phyloP scores from a whole-genome alignment of 2,113 vertebrate species.

The Rhynchomys soricoides region DNA sequence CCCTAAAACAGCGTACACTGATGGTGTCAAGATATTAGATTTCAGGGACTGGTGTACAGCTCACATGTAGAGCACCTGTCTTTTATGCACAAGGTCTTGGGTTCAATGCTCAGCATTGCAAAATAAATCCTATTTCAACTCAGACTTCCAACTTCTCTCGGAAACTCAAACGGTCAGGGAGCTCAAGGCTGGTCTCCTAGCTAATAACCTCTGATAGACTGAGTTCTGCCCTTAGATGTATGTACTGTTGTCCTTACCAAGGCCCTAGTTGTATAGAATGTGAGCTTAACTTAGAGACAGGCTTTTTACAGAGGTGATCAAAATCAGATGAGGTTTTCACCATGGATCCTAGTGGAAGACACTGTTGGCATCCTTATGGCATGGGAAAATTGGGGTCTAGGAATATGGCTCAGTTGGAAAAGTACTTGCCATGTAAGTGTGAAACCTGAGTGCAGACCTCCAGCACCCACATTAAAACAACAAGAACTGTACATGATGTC shows the following conservation, averaged over 20 bases:
- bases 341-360: background rate
- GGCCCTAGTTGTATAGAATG: background rate
- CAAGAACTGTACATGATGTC: too few relatives aligned
- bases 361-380: background rate
- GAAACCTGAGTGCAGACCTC: too few relatives aligned
- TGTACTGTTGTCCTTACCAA: background rate
- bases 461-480: background rate
- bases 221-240: background rate
- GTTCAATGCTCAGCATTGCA: background rate
- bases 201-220: background rate
- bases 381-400: background rate
- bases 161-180: background rate
- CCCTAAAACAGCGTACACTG: background rate
- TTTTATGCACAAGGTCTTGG: background rate
- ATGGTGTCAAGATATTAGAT: background rate
- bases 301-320: background rate
- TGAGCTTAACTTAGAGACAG: background rate
- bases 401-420: background rate
- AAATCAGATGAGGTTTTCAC: background rate
- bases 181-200: background rate
- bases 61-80: background rate
- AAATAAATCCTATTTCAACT: background rate
- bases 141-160: background rate
- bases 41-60: background rate
- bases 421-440: background rate